These are phyloP conservation scores for Vombatus ursinus DNA, from an alignment of 2,113 vertebrate species.

Conservation along the genomic window DNA sequence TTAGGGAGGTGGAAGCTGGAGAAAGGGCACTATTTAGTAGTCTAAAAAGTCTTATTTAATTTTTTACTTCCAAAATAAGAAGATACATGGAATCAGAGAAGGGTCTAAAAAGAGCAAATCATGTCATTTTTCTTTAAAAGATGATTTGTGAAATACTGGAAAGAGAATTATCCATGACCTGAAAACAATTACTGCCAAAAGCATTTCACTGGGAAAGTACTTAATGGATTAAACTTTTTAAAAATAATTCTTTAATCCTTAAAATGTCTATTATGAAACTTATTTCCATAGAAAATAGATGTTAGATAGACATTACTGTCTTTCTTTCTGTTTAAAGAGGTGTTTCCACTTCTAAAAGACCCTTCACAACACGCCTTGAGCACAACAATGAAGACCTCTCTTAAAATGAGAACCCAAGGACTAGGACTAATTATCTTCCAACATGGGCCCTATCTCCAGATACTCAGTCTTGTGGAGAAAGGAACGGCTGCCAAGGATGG, in stretches of 20 bases:
- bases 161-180: not conserved
- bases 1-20: not conserved
- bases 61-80: not conserved
- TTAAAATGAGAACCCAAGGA: conserved; percentile 68
- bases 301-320: conserved; percentile 46
- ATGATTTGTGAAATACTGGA: not conserved
- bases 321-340: conserved; percentile 58
- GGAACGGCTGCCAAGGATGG: conserved; percentile 70
- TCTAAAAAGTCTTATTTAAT: not conserved
- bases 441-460: conserved; percentile 77
- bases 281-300: conserved; percentile 35
- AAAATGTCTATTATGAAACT: conserved; percentile 8
- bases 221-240: not conserved
- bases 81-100: not conserved
- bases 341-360: not conserved
- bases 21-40: not conserved
- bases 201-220: not conserved
- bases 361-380: conserved; percentile 53
- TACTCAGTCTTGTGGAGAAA: conserved; percentile 70
- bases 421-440: conserved; percentile 72
- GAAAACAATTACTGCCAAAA: not conserved
- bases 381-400: conserved; percentile 65
- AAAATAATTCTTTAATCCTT: conserved; percentile 10
- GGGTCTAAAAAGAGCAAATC: not conserved
- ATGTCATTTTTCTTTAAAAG: conserved; percentile 13